Conservation (phyloP, 1,140 invertebrate species). For the Drosophila asahinai region DNA sequence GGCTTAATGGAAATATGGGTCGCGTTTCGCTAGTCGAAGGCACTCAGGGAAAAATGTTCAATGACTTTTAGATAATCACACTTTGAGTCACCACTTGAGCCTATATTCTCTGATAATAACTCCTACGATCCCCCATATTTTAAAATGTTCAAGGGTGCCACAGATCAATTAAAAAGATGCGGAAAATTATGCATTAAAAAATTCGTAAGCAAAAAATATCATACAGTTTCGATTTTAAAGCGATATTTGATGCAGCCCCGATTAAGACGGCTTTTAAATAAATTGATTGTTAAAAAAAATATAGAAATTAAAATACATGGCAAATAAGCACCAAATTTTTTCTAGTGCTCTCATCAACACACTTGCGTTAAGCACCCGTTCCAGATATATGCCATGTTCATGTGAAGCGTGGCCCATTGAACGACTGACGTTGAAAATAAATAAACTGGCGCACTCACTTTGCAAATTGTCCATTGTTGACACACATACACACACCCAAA, state of each 20-base stretch:
- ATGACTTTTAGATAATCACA: background rate
- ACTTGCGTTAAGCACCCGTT: slow-evolving; percentile 17
- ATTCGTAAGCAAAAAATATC: background rate
- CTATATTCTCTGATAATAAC: too few species aligned
- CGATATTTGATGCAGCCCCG: too few species aligned
- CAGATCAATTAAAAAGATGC: background rate
- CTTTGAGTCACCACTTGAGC: background rate
- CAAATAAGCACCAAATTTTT: background rate
- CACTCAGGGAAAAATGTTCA: slow-evolving; percentile 14
- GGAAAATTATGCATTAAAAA: background rate
- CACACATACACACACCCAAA: slow-evolving; percentile 45
- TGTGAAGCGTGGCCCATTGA: slow-evolving; percentile 42
- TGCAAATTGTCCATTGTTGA: slow-evolving; percentile 74
- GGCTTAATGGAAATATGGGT: slow-evolving; percentile 31
- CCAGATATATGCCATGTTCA: slow-evolving; percentile 26
- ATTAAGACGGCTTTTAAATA: too few species aligned
- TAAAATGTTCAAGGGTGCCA: background rate
- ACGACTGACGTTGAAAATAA: slow-evolving; percentile 59
- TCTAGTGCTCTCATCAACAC: slow-evolving; percentile 5
- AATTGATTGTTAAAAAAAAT: background rate
- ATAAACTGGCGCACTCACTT: slow-evolving; percentile 55
- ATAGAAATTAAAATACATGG: background rate
- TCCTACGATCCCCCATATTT: background rate
- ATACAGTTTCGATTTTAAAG: too few species aligned
- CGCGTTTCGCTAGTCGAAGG: slow-evolving; percentile 26